Evolutionary conservation across 1,140 invertebrate genomes (phyloP), one percentile per base, ranked within the genome.

Genomic region (Octopus bimaculoides): DNA sequence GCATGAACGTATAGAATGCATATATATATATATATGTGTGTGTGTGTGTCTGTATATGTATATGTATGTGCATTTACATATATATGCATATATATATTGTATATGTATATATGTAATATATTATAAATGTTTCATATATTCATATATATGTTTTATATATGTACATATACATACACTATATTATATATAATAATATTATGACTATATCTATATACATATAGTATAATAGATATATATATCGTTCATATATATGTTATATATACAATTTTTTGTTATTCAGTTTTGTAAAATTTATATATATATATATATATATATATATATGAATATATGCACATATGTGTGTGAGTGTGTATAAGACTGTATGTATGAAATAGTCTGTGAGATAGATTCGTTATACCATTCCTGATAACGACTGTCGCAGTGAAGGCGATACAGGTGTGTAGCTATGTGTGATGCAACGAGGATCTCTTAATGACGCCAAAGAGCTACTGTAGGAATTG

Each of bases 401-500:
- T 75, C 74, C 74, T 75, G 74, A 75, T 52, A 75, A 53, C 5
- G 74, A 75, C 20, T 75, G 74, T 41, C 74, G 20, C 17, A 75
- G 52, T 5, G 74, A 75, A 5, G 74, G 74, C 17, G 74, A 75
- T 14, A 75, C 14, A 41, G 74, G 74, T 9, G 26, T 75, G 52
- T 75, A 75, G 5, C 74, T 52, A 52, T 75, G 74, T 14, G 74
- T 75, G 74, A 80, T 61, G 84, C 54, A 71, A 80, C 69, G 75
- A 81, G 77, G 76, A 81, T 81, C 79, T 78, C 74, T 26, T 75
- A 83, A 77, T 71, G 80, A 75, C n/a, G 80, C 79, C 17, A 82
- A 77, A 12, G 83, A 81, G 41, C 79, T 81, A 79, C 79, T 75
- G 82, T 81, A 69, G n/a, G 82, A 73, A 76, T 78, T 80, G 52